phyloP scores from a whole-genome alignment of 2,797 vertebrate genomes.

The Acanthurus lineatus region DNA sequence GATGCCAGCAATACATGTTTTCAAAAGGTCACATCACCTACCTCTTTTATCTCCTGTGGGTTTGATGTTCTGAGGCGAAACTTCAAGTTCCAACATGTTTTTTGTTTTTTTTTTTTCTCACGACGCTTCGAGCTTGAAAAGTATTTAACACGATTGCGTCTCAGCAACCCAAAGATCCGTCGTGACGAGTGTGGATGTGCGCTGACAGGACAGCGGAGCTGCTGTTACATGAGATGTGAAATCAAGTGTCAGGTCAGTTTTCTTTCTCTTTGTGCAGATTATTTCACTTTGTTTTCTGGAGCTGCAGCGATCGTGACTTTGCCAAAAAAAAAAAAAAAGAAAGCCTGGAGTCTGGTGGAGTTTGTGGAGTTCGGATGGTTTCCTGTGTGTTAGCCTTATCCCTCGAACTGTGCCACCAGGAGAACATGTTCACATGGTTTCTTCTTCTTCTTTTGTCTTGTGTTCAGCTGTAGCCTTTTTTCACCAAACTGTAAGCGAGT shows the following conservation, averaged over 20 bases:
- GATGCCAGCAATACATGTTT: conserved; percentile 74
- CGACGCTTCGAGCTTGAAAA: conserved; percentile 4
- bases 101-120: neutral
- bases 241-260: conserved; percentile 33
- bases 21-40: conserved; percentile 76
- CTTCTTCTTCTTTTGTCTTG: conserved; percentile 15
- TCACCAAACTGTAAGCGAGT: conserved; percentile 69
- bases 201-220: neutral
- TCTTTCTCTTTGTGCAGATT: conserved; percentile 28
- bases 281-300: conserved; percentile 38
- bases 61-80: conserved; percentile 52
- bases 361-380: conserved; percentile 38
- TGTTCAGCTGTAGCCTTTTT: conserved; percentile 61
- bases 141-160: conserved; percentile 8
- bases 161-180: conserved; percentile 6
- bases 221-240: conserved; percentile 4
- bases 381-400: conserved; percentile 71
- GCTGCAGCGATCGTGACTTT: conserved; percentile 50
- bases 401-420: conserved; percentile 57
- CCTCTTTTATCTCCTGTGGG: conserved; percentile 72
- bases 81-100: neutral
- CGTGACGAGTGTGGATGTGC: neutral
- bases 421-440: conserved; percentile 24
- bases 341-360: conserved; percentile 5
- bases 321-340: conserved; percentile 66